These are phyloP conservation scores for Empidonax traillii DNA, from an alignment of 2,113 vertebrate species.

Conservation along the genomic window DNA sequence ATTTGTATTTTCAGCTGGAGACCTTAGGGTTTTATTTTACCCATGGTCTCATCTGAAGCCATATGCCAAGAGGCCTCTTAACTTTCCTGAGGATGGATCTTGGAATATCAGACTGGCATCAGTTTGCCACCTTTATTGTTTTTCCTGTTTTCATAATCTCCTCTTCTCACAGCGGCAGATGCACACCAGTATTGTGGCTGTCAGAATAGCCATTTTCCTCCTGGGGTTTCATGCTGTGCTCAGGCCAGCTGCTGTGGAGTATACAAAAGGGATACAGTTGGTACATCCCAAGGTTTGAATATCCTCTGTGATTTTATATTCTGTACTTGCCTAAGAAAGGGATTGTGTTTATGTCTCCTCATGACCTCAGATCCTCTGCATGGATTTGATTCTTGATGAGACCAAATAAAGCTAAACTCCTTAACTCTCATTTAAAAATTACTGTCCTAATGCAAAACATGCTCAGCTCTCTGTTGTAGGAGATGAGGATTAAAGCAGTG, in stretches of 20 bases:
- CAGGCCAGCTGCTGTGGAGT: constrained; percentile 31
- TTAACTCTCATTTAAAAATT: not conserved
- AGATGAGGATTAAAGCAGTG: not conserved
- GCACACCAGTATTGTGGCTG: constrained; percentile 34
- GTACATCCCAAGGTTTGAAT: constrained; percentile 23
- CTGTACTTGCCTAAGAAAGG: not conserved
- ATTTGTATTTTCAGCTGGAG: constrained; percentile 39
- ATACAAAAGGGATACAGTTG: constrained; percentile 21
- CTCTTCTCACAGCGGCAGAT: constrained; percentile 56
- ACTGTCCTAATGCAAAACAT: not conserved
- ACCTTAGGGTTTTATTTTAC: constrained; percentile 46
- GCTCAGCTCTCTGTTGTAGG: not conserved
- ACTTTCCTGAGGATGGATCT: constrained; percentile 49
- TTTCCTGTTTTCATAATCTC: constrained; percentile 49
- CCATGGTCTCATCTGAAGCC: constrained; percentile 42
- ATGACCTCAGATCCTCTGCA: not conserved
- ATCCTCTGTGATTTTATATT: not conserved
- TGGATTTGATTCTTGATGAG: not conserved
- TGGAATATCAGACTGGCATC: constrained; percentile 32
- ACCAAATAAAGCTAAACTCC: not conserved
- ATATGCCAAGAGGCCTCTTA: constrained; percentile 57
- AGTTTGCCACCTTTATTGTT: constrained; percentile 53
- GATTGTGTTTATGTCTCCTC: not conserved
- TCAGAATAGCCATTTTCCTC: constrained; percentile 34
- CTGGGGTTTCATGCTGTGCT: not conserved